phyloP scores from a whole-genome alignment of 2,797 vertebrate species.

The Echeneis naucrates region DNA sequence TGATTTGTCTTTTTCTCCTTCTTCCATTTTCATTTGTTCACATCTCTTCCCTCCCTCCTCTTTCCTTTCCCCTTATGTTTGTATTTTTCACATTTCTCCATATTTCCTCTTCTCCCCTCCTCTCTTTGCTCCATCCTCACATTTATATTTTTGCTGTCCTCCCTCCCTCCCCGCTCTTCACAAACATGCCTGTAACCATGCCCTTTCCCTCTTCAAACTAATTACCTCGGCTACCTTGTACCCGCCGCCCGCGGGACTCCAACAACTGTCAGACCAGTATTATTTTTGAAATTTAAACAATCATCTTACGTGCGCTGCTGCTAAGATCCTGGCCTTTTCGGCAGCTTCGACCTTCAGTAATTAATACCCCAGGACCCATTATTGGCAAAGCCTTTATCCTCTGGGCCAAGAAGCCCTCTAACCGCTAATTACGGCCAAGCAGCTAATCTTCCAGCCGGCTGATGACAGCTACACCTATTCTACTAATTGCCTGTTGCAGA shows the following conservation, averaged over 20 bases:
- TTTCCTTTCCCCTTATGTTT: neutral
- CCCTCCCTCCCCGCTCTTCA: conserved; percentile 66
- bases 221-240: conserved; percentile 89
- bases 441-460: conserved; percentile 86
- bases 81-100: conserved; percentile 10
- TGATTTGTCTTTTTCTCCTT: conserved; percentile 6
- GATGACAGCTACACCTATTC: conserved; percentile 89
- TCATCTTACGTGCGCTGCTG: conserved; percentile 87
- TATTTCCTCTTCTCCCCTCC: neutral
- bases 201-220: conserved; percentile 91
- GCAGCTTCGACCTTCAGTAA: conserved; percentile 90
- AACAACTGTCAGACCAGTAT: conserved; percentile 89
- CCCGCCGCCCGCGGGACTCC: conserved; percentile 80
- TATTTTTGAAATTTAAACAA: conserved; percentile 92
- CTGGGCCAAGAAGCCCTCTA: conserved; percentile 86
- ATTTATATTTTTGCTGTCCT: conserved; percentile 23
- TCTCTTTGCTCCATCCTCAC: conserved; percentile 4
- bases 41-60: neutral
- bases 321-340: conserved; percentile 90
- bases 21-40: too few relatives aligned
- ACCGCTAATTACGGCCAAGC: conserved; percentile 89
- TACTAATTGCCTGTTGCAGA: conserved; percentile 90
- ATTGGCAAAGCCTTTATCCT: conserved; percentile 91
- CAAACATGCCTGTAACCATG: conserved; percentile 87
- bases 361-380: conserved; percentile 90